phyloP scores from a whole-genome alignment of 2,113 vertebrate species.

The Channa argus region DNA sequence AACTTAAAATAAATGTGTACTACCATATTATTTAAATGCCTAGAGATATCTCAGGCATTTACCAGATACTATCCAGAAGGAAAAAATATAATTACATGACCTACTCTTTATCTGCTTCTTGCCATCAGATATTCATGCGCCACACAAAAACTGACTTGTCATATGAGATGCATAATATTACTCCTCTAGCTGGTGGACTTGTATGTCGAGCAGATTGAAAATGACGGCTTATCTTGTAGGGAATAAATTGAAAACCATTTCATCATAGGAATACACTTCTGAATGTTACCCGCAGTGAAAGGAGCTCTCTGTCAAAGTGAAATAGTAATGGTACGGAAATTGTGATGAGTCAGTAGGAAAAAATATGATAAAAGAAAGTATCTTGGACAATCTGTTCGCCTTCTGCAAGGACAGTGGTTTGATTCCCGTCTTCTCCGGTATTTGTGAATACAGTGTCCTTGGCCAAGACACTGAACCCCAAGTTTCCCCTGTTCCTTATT shows the following conservation, averaged over 20 bases:
- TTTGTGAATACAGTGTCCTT: too few relatives aligned
- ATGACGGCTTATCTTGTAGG: constrained; percentile 61
- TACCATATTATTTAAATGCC: not conserved
- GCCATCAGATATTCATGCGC: constrained; percentile 11
- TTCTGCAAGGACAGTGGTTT: too few relatives aligned
- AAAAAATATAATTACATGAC: constrained; percentile 27
- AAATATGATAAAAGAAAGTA: constrained; percentile 10
- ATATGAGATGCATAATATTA: constrained; percentile 41
- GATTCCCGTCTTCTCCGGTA: too few relatives aligned
- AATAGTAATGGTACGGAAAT: constrained; percentile 50
- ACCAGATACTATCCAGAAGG: constrained; percentile 16
- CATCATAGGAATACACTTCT: constrained; percentile 42
- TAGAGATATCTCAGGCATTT: constrained; percentile 13
- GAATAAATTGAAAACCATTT: constrained; percentile 69
- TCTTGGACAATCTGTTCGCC: not conserved
- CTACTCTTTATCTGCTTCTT: constrained; percentile 31
- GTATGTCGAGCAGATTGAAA: constrained; percentile 63
- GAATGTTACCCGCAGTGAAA: constrained; percentile 54
- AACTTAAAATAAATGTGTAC: too few relatives aligned
- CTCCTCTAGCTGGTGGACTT: constrained; percentile 37
- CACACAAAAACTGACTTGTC: constrained; percentile 38
- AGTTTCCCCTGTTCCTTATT: too few relatives aligned
- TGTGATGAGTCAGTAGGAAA: constrained; percentile 29
- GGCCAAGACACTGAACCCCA: too few relatives aligned
- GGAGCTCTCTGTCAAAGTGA: constrained; percentile 21